phyloP scores from a whole-genome alignment of 2,888 invertebrate genomes.

The Drosophila heteroneura region DNA sequence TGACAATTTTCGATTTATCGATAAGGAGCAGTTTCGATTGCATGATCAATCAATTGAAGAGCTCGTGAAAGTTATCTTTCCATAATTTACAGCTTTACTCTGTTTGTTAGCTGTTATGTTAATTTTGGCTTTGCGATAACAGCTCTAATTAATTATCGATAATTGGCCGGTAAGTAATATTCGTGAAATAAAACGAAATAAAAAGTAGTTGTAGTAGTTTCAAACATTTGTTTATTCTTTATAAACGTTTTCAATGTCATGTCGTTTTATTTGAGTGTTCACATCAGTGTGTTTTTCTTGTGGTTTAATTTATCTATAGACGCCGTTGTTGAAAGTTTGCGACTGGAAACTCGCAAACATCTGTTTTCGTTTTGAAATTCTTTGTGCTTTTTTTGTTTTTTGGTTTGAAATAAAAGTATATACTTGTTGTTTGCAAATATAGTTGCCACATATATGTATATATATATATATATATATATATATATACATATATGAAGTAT shows the following conservation, averaged over 20 bases:
- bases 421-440: constrained; percentile 63
- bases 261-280: constrained; percentile 65
- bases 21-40: background rate
- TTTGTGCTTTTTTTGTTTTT: constrained; percentile 22
- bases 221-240: constrained; percentile 84
- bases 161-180: background rate
- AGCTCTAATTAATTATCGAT: background rate
- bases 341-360: constrained; percentile 42
- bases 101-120: background rate
- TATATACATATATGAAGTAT: constrained; percentile 54
- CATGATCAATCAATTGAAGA: background rate
- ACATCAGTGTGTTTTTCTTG: constrained; percentile 54
- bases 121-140: background rate
- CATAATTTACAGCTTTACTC: background rate
- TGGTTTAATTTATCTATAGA: constrained; percentile 78
- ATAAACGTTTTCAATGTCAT: constrained; percentile 83
- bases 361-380: constrained; percentile 53
- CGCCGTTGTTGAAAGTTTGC: constrained; percentile 65
- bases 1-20: constrained; percentile 5
- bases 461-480: constrained; percentile 49
- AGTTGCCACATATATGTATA: constrained; percentile 53
- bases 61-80: too few species aligned
- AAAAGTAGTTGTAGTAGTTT: constrained; percentile 71
- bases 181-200: constrained; percentile 33
- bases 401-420: constrained; percentile 67